Conservation (phyloP, 2,888 invertebrate genomes). For the Acronicta aceris region DNA sequence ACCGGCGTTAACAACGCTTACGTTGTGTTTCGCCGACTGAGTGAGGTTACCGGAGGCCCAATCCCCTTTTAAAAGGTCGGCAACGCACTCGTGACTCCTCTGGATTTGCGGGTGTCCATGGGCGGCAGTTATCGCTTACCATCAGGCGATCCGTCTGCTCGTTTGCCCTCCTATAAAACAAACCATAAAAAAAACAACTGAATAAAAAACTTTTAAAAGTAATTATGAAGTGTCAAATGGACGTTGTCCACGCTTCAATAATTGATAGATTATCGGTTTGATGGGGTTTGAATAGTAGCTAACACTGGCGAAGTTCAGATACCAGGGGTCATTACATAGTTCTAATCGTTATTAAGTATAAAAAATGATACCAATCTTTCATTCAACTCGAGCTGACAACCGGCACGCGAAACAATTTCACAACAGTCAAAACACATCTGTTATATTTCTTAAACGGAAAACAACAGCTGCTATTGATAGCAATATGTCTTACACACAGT, state of each 20-base stretch:
- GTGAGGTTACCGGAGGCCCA: too few relatives aligned
- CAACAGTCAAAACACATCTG: conserved; percentile 50
- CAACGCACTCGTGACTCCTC: too few relatives aligned
- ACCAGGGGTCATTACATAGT: not conserved
- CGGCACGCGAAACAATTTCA: conserved; percentile 44
- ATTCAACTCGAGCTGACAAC: conserved; percentile 37
- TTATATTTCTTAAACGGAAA: conserved; percentile 54
- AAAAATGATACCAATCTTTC: conserved; percentile 32
- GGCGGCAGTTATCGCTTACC: too few relatives aligned
- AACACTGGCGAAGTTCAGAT: conserved; percentile 2
- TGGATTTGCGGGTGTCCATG: too few relatives aligned
- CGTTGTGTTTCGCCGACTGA: too few relatives aligned
- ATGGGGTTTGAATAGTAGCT: conserved; percentile 11
- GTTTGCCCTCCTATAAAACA: too few relatives aligned
- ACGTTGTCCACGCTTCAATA: conserved; percentile 2
- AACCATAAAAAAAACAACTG: too few relatives aligned
- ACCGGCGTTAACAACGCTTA: too few relatives aligned
- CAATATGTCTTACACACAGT: conserved; percentile 50
- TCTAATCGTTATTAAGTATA: conserved; percentile 19
- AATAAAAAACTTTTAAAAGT: not conserved
- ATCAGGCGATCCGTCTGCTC: too few relatives aligned
- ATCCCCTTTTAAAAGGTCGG: too few relatives aligned
- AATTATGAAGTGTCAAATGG: conserved; percentile 4
- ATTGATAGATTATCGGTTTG: conserved; percentile 17
- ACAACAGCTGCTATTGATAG: conserved; percentile 52